Base-by-base conservation (phyloP, 2,113 vertebrate species). In the Haplochromis burtoni region DNA sequence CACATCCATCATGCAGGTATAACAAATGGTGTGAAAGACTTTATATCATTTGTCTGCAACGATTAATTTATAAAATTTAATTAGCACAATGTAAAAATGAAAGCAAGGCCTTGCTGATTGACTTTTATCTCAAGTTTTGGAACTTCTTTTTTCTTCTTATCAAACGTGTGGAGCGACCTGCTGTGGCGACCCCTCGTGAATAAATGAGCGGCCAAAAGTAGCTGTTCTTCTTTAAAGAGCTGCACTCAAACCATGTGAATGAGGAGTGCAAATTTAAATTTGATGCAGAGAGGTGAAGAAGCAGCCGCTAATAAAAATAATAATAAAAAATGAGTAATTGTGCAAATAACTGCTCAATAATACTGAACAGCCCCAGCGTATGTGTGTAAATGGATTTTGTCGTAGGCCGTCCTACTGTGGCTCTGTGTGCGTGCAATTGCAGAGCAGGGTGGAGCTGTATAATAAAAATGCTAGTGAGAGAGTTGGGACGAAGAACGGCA, bases 381-480 rank as follows among this genome's bases (percentile, higher is more conserved):
- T 86, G 12, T 45, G 54, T 53, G 16, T 19, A 42, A 81, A 85
- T 9, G 9, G 33, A 26, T 42, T 63, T 45, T 49, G 13, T 31
- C 33, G 12, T 51, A 31, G 54, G 13, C 51, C 35, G 54, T 57
- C 38, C n/a, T 35, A 54, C 81, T 14, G 13, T 38, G 61, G 61
- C 49, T 47, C 53, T 82, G 53, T 83, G 66, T 71, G 6, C 78
- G 51, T 90, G 85, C 82, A 86, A 81, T 53, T 54, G 31, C 40
- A 85, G 84, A 83, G 81, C 42, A 82, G 92, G 87, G 86, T 78
- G 86, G 63, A 87, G 85, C 26, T 82, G 82, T 16, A n/a, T 54
- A 26, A 81, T 80, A 29, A 40, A 90, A 91, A 79, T 40, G 78
- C 86, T 71, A 13, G 68, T 82, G 83, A 84, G 87, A 54, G 83